A percentile compares a stretch with the other conserved stretches of the same genome.
Evolutionary conservation across 2,113 vertebrate species (phyloP).

Genomic region (Zingel zingel): DNA sequence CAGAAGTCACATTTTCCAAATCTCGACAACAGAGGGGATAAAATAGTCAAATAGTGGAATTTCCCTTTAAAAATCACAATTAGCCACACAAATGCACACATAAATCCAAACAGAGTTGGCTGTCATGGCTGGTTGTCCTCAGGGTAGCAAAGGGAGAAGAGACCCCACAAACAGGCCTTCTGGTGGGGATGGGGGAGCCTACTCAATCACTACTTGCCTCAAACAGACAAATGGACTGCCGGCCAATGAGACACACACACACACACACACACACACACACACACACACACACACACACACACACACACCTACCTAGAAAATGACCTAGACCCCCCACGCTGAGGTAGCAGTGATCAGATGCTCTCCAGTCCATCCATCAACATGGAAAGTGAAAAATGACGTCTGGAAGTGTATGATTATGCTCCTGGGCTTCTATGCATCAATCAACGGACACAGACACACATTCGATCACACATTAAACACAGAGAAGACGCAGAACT

Average conservation of each 20-base stretch:
- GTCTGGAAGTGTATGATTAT: conserved; percentile 83
- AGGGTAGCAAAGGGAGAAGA: conserved; percentile 9
- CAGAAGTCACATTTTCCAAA: not conserved
- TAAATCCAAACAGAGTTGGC: not conserved
- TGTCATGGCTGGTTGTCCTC: not conserved
- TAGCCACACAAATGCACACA: not conserved
- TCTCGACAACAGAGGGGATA: not conserved
- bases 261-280: conserved; percentile 39
- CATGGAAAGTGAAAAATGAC: conserved; percentile 81
- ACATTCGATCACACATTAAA: conserved; percentile 64
- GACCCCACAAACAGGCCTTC: conserved; percentile 40
- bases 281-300: conserved; percentile 43
- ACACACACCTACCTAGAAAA: conserved; percentile 33
- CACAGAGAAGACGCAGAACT: conserved; percentile 59
- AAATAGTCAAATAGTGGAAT: not conserved
- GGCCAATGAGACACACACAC: conserved; percentile 37
- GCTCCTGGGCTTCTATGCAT: conserved; percentile 70
- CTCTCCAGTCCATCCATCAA: conserved; percentile 72
- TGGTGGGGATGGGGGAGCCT: conserved; percentile 30
- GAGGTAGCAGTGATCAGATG: conserved; percentile 73
- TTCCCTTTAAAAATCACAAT: not conserved
- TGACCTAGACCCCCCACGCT: conserved; percentile 72
- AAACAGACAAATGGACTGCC: conserved; percentile 60
- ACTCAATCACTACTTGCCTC: conserved; percentile 56
- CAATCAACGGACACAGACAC: conserved; percentile 67